Base-by-base conservation (phyloP, 1,140 invertebrate species). In the Nasonia vitripennis region DNA sequence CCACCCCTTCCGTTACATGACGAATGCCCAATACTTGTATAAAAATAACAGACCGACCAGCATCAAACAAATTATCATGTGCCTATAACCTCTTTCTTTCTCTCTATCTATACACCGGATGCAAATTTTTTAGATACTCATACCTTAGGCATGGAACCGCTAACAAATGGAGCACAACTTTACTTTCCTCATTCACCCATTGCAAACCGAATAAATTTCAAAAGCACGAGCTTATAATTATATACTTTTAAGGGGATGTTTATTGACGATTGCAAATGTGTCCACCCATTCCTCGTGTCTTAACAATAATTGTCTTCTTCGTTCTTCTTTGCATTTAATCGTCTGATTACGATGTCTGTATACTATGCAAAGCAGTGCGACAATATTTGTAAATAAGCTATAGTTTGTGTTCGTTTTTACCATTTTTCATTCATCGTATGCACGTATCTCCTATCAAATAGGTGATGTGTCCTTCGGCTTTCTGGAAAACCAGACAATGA, bases 391-490 rank as follows among this genome's bases (percentile, higher is more conserved):
- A 80, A 80, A 85, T 80, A 85, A 51, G 74, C 27, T 84, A 41
- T 84, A 55, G 73, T 79, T 7, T 85, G 23, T 74, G 37, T 80
- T 80, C 20, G 2, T 34, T 73, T 73, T 9, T 7, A 55, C 4
- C 48, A 80, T 83, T 17, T 79, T 86, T 80, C 45, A 83, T 78
- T 85, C 27, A 73, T 80, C 45, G 34, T 83, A 23, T 78, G 85
- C 62, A 83, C 70, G 14, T 84, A 71, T 34, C 17, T 79, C 23
- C 41, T 71, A 14, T 48, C 20, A 31, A 55, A n/a, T 34, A 73
- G 80, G 12, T 71, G 80, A 73, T 81, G n/a, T 81, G 41, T 71
- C 20, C 48, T 41, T 81, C 20, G 23, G 62, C n/a, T 77, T 77
- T 77, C 23, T 11, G 9, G n/a, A 68, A 14, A 74, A 67, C 45